Base-by-base conservation (phyloP, 2,113 vertebrate species). In the Hippocampus guttulatus region DNA sequence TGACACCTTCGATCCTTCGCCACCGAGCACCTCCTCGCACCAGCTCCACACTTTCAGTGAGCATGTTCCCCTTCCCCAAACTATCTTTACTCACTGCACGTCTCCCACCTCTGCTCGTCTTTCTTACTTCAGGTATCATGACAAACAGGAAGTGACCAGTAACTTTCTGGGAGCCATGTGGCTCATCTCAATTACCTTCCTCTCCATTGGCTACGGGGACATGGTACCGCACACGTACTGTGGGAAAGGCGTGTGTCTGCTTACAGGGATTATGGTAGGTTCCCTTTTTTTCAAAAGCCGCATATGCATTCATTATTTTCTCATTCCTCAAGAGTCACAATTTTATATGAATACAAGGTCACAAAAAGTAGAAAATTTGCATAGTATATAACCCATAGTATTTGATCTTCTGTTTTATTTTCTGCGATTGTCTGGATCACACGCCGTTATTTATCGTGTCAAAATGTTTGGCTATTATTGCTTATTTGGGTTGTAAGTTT, bases 151-250 rank as follows among this genome's bases (percentile, higher is more conserved):
- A 84, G 94, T 98, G 86, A 98, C 96, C 86, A 98, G 96, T 94
- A 98, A 95, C 92, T 98, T 98, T 83, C 81, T 98, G 91, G 96
- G 95, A 57, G 96, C 96, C 68, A 98, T 98, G 96, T 98, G 96
- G 96, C 90, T 98, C 68, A 96, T 98, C 82, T 98, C 96, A 74
- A 98, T 98, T 83, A 98, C 96, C 88, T 98, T 98, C 92, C 92
- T 98, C 76, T 98, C 96, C 76, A 98, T 98, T 40, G 96, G 96
- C 84, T 98, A 98, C 10, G 96, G 96, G 10, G 96, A 98, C 91
- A 97, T 97, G 96, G 96, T 98, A 80, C 96, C 96, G 0, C 94
- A 97, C 88, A 98, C 96, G 41, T 98, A 97, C 92, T 98, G 96
- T 47, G 96, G 96, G 79, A 97, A 96, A 77, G 96, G 96, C 62